phyloP scores from a whole-genome alignment of 2,797 vertebrate species.

The Melanitta fusca region DNA sequence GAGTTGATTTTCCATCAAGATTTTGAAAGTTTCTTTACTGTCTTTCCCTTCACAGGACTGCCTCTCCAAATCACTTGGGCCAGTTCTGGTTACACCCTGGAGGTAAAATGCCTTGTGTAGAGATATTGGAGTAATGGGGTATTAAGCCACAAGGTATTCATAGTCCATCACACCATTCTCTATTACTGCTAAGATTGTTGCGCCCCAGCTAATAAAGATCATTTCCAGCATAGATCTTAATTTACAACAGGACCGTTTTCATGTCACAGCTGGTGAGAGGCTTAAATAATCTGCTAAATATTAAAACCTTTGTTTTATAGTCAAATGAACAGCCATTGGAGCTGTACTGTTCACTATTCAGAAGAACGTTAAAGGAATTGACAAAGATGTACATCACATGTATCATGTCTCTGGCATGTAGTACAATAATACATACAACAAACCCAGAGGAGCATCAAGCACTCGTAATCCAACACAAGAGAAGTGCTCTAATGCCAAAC shows the following conservation, averaged over 20 bases:
- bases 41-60: no score
- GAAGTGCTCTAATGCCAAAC: background rate
- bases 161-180: background rate
- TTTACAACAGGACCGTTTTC: background rate
- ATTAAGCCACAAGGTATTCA: background rate
- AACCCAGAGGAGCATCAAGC: background rate
- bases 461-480: background rate
- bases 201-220: background rate
- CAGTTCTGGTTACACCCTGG: background rate
- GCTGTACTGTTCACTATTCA: background rate
- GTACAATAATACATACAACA: background rate
- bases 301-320: background rate
- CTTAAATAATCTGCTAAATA: background rate
- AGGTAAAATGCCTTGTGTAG: background rate
- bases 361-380: background rate
- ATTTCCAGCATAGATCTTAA: background rate
- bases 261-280: conserved; percentile 2
- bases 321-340: background rate
- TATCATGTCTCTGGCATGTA: background rate
- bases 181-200: background rate
- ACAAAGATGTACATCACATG: background rate
- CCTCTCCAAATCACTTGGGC: background rate
- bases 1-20: background rate
- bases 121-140: background rate
- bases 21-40: background rate